Evolutionary conservation across 2,888 invertebrate genomes (phyloP).

Genomic region (Cerastis rubricosa): DNA sequence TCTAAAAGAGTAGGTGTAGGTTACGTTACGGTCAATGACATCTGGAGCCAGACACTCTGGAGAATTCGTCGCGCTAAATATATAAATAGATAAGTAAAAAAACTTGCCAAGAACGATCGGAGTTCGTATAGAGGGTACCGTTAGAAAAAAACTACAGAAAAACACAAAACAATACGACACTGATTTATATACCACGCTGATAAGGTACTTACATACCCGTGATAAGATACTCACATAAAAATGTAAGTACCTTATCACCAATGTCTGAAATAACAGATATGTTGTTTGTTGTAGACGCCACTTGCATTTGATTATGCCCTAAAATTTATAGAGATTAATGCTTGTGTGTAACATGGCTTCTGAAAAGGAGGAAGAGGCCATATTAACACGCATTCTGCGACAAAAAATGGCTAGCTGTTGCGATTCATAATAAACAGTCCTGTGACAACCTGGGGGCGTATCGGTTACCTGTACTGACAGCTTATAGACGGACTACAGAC

Average conservation of each 20-base stretch:
- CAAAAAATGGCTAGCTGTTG: too few relatives aligned
- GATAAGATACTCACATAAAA: too few relatives aligned
- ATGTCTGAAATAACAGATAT: not conserved
- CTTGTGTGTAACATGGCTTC: too few relatives aligned
- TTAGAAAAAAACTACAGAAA: not conserved
- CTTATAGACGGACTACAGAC: too few relatives aligned
- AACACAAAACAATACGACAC: not conserved
- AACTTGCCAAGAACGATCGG: conserved; percentile 6
- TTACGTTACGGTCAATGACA: conserved; percentile 39
- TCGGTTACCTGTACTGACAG: too few relatives aligned
- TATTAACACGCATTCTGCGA: too few relatives aligned
- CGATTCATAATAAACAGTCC: not conserved
- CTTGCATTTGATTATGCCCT: too few relatives aligned
- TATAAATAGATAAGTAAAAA: conserved; percentile 37
- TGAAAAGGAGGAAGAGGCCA: not conserved
- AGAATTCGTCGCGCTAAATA: conserved; percentile 37
- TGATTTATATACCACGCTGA: not conserved
- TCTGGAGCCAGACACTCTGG: conserved; percentile 52
- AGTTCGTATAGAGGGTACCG: not conserved
- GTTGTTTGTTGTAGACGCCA: not conserved
- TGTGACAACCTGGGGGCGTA: not conserved
- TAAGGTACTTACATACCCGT: too few relatives aligned
- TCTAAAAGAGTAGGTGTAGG: conserved; percentile 14
- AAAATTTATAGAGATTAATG: not conserved
- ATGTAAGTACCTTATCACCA: not conserved